Conservation (phyloP, 2,888 invertebrate genomes). For the Neria commutata region DNA sequence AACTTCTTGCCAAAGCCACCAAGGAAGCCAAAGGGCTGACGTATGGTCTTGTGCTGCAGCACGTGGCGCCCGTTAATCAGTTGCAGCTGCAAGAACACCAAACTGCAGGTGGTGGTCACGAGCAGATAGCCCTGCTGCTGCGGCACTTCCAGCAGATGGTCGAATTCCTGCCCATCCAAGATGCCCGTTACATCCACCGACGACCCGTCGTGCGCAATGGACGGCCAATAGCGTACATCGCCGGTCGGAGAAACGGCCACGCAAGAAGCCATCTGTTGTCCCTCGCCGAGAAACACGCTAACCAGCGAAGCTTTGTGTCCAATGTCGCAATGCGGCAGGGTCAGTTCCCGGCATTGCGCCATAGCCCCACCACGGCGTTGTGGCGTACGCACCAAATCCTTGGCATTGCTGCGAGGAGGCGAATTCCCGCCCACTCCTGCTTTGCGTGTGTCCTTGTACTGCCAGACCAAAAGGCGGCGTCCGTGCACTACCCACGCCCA, state of each 20-base stretch:
- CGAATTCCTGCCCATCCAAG: conserved; percentile 86
- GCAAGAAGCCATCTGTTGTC: conserved; percentile 77
- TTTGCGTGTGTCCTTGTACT: conserved; percentile 65
- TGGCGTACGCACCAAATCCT: conserved; percentile 56
- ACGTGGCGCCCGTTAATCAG: conserved; percentile 71
- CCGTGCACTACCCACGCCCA: conserved; percentile 77
- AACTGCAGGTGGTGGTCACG: conserved; percentile 89
- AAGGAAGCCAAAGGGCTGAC: conserved; percentile 81
- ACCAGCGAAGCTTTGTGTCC: conserved; percentile 88
- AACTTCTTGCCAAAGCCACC: conserved; percentile 81
- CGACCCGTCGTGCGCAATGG: conserved; percentile 84
- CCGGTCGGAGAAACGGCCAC: conserved; percentile 94
- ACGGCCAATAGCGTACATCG: conserved; percentile 88
- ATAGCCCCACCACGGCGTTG: conserved; percentile 59
- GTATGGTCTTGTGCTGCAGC: conserved; percentile 71
- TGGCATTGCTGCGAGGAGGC: conserved; percentile 37
- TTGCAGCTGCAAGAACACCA: conserved; percentile 73
- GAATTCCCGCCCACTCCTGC: conserved; percentile 33
- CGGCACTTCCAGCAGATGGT: conserved; percentile 72
- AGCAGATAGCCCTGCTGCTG: conserved; percentile 79
- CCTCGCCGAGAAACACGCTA: conserved; percentile 70
- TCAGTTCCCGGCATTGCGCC: conserved; percentile 81
- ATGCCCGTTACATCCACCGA: conserved; percentile 85
- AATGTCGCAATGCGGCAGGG: conserved; percentile 88
- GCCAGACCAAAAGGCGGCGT: conserved; percentile 85